Evolutionary conservation across 2,113 vertebrate species (phyloP).

Genomic region (Megaceryle maxima): DNA sequence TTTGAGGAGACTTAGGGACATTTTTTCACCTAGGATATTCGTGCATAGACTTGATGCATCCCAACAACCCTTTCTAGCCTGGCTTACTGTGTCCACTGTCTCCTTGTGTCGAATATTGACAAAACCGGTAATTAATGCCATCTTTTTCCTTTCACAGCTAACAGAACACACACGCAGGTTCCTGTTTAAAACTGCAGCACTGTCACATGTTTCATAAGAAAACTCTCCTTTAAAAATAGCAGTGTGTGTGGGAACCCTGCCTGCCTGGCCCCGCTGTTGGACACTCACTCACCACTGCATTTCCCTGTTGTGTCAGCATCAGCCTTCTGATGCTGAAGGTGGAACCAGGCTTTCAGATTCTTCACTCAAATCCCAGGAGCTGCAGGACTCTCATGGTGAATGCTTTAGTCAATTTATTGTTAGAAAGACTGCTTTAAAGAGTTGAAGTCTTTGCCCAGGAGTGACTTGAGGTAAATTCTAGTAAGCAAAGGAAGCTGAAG

Average conservation of each 20-base stretch:
- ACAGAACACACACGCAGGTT: neutral
- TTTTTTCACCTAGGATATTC: neutral
- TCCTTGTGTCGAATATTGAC: neutral
- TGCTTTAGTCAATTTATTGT: neutral
- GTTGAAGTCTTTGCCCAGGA: neutral
- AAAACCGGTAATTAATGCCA: neutral
- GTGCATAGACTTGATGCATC: neutral
- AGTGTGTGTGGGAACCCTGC: neutral
- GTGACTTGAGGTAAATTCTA: neutral
- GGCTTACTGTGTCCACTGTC: neutral
- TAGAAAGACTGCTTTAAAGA: neutral
- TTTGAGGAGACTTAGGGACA: neutral
- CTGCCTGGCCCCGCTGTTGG: neutral
- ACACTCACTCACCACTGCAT: neutral
- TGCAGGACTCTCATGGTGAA: neutral
- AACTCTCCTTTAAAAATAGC: slow-evolving; percentile 42
- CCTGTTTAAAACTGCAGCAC: neutral
- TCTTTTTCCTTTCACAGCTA: neutral
- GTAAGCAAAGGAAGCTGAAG: neutral
- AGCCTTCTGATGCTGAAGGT: slow-evolving; percentile 10
- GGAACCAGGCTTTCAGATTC: slow-evolving; percentile 24
- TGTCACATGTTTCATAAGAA: neutral
- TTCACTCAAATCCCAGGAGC: slow-evolving; percentile 36
- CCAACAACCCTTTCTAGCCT: neutral
- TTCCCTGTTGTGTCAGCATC: slow-evolving; percentile 6